These are phyloP conservation scores for Meghimatium bilineatum DNA, from an alignment of 2,888 invertebrate species.

Conservation along the genomic window DNA sequence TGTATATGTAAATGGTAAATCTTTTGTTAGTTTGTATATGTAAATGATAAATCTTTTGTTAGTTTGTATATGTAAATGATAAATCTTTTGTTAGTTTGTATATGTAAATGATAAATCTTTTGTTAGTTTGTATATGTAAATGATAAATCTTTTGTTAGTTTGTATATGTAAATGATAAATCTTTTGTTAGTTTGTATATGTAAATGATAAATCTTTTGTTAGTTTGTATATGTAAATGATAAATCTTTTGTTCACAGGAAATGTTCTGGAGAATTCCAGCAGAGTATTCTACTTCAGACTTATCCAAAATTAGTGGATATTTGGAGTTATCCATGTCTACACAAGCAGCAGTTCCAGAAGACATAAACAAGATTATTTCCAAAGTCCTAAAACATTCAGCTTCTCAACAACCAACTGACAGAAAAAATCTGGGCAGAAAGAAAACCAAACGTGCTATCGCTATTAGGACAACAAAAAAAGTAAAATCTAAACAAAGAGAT, in stretches of 20 bases:
- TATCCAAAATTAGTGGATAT: constrained; percentile 83
- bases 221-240: background rate
- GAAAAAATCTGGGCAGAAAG: constrained; percentile 51
- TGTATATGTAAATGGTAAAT: too few relatives aligned
- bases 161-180: too few relatives aligned
- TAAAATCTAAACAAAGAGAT: constrained; percentile 29
- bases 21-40: too few relatives aligned
- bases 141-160: too few relatives aligned
- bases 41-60: too few relatives aligned
- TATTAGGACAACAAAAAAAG: constrained; percentile 25
- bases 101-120: too few relatives aligned
- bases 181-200: too few relatives aligned
- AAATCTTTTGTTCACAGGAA: constrained; percentile 81
- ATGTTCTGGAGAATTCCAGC: constrained; percentile 91
- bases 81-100: too few relatives aligned
- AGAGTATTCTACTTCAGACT: constrained; percentile 79
- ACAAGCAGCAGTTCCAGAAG: constrained; percentile 56
- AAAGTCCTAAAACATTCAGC: constrained; percentile 25
- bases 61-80: too few relatives aligned
- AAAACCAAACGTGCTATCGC: constrained; percentile 43
- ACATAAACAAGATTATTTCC: constrained; percentile 52
- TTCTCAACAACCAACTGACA: background rate
- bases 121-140: too few relatives aligned
- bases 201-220: background rate
- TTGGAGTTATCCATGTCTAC: constrained; percentile 78